Conservation (phyloP, 2,113 vertebrate genomes). For the Agelaius tricolor region DNA sequence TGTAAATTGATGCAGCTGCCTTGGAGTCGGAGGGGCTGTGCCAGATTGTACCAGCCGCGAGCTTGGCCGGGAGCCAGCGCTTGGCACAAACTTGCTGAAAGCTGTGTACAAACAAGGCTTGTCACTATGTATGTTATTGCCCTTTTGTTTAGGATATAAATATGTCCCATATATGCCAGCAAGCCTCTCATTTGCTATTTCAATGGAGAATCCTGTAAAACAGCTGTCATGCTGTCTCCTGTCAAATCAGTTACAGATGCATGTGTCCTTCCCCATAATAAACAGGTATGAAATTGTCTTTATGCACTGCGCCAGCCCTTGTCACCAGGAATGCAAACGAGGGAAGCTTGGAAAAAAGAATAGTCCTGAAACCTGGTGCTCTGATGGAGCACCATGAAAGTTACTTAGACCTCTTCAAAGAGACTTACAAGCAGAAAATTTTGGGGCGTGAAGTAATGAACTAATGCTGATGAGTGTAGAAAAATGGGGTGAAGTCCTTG, state of each 20-base stretch:
- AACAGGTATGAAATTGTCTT: conserved; percentile 62
- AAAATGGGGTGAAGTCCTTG: not conserved
- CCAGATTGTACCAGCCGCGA: not conserved
- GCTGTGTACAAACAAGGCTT: conserved; percentile 51
- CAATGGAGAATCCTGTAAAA: conserved; percentile 39
- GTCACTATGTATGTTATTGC: conserved; percentile 39
- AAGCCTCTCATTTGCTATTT: conserved; percentile 3
- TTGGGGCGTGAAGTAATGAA: not conserved
- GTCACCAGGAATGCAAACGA: not conserved
- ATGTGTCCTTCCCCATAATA: conserved; percentile 24
- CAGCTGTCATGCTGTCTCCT: conserved; percentile 49
- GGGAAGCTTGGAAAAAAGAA: not conserved
- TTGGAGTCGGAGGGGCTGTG: not conserved
- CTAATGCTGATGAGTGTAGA: not conserved
- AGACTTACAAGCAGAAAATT: not conserved
- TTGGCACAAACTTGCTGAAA: conserved; percentile 40
- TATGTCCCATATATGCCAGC: conserved; percentile 34
- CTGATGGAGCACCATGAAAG: not conserved
- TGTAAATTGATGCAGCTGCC: conserved; percentile 42
- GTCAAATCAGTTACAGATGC: conserved; percentile 51
- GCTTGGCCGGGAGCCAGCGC: conserved; percentile 15
- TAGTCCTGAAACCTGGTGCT: not conserved
- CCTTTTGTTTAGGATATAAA: conserved; percentile 61
- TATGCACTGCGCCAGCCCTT: conserved; percentile 1
- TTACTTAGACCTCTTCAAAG: not conserved